Percentiles rank a stretch among this genome's conserved stretches.
These are phyloP conservation scores for Bagarius yarrelli DNA, from an alignment of 2,113 vertebrate genomes.

Conservation along the genomic window DNA sequence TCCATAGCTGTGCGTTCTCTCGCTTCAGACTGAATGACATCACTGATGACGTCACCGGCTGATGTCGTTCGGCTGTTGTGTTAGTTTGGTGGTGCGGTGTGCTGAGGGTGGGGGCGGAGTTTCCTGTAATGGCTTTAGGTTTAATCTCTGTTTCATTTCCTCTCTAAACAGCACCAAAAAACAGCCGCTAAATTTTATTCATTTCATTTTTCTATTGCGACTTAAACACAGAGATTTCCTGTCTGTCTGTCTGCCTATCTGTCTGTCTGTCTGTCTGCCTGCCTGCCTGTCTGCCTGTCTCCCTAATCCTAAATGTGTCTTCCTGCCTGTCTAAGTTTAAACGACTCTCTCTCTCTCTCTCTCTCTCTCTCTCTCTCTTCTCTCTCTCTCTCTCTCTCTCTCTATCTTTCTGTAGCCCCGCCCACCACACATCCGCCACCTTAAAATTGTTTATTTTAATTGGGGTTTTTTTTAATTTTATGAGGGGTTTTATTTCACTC, in stretches of 20 bases:
- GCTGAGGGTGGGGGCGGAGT: not conserved
- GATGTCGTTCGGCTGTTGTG: not conserved
- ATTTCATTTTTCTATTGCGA: conserved; percentile 57
- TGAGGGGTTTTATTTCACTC: too few relatives aligned
- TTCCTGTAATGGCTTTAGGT: conserved; percentile 5
- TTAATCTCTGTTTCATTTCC: conserved; percentile 12
- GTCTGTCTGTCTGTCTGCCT: not conserved
- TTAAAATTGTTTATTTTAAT: too few relatives aligned
- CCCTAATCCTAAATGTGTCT: too few relatives aligned
- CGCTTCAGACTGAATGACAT: not conserved
- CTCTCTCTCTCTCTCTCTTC: not conserved
- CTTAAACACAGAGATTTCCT: conserved; percentile 49
- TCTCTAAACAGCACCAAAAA: conserved; percentile 45
- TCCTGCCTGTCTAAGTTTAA: too few relatives aligned
- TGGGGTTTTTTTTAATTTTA: too few relatives aligned
- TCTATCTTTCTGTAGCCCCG: not conserved
- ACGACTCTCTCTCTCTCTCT: not conserved
- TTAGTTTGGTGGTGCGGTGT: not conserved
- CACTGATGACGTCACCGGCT: not conserved
- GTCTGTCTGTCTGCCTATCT: not conserved
- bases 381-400: not conserved
- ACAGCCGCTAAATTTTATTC: conserved; percentile 54
- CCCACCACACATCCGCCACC: too few relatives aligned
- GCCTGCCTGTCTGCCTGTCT: not conserved
- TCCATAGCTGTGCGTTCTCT: not conserved